These are phyloP conservation scores for Coracopsis vasa DNA, from an alignment of 2,113 vertebrate species.

Conservation along the genomic window DNA sequence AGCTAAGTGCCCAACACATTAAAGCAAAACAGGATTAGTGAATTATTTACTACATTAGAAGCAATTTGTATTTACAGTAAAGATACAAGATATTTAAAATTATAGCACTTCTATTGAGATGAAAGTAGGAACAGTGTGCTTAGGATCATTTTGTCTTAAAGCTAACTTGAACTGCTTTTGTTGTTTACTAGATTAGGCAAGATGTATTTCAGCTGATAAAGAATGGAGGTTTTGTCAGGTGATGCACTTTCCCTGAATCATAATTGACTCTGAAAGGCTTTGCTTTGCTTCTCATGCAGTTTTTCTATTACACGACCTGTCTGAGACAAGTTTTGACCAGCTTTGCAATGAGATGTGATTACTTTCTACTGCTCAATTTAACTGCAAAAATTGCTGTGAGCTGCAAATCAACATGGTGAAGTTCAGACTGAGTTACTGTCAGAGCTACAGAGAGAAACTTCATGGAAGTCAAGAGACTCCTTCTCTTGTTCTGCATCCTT, in stretches of 20 bases:
- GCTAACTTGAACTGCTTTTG: not conserved
- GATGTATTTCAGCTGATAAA: not conserved
- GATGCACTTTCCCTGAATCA: not conserved
- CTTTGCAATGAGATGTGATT: not conserved
- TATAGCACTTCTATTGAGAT: not conserved
- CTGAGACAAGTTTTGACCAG: not conserved
- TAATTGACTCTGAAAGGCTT: not conserved
- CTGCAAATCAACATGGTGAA: not conserved
- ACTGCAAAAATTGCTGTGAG: not conserved
- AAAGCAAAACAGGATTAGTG: not conserved
- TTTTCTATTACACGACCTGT: not conserved
- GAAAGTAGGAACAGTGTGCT: not conserved
- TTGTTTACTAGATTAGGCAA: not conserved
- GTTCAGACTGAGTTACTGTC: not conserved
- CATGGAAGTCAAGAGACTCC: not conserved
- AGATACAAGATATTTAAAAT: not conserved
- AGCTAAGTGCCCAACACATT: not conserved
- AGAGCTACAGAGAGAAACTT: not conserved
- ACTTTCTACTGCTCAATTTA: not conserved
- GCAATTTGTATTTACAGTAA: not conserved
- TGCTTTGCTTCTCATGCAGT: not conserved
- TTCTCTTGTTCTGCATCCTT: not conserved
- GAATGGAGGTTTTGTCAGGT: not conserved
- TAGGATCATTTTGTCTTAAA: not conserved
- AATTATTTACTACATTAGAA: not conserved